Evolutionary conservation across 2,888 invertebrate genomes (phyloP), one percentile per base, ranked within the genome.

Genomic region (Glyphotaelius pellucidus): DNA sequence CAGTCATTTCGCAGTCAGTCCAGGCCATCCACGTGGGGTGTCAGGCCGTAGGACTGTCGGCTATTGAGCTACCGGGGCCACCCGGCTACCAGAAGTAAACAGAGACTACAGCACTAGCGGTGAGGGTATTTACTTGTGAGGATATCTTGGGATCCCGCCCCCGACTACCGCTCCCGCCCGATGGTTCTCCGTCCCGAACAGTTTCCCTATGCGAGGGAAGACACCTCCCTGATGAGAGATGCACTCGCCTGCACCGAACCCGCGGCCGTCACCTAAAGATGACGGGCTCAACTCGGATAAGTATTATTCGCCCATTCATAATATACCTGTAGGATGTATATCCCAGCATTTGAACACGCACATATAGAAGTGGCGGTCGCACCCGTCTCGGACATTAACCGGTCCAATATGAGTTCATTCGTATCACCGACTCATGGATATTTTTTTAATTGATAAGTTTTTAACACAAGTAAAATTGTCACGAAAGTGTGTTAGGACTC

Each of bases 281-380:
- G 84, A 90, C 85, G 30, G 91, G 85, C 38, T 80, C 91, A 38
- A 42, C 31, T 91, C 67, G 67, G 67, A 67, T 67, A 67, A 67
- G 67, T 87, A 86, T 87, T 89, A 83, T 90, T 90, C 83, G 42
- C 30, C 84, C 88, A 84, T 85, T 91, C 90, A 85, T 88, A 88
- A 89, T 93, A 95, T 96, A 96, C 96, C 96, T 97, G 96, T 96
- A 97, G 95, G 96, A 95, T 96, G 97, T 97, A 96, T 97, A 97
- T 96, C 97, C 97, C 97, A 97, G 96, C 96, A 96, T 97, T 96
- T 96, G 96, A 96, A 95, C 96, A 96, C 95, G 95, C 95, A 96
- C 96, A 96, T 96, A 96, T 96, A 95, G 95, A 93, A 93, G 91
- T 92, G 92, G 90, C 89, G 90, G 83, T 88, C 91, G 92, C 89